Conservation (phyloP, 2,113 vertebrate genomes). For the Hydrolagus affinis region DNA sequence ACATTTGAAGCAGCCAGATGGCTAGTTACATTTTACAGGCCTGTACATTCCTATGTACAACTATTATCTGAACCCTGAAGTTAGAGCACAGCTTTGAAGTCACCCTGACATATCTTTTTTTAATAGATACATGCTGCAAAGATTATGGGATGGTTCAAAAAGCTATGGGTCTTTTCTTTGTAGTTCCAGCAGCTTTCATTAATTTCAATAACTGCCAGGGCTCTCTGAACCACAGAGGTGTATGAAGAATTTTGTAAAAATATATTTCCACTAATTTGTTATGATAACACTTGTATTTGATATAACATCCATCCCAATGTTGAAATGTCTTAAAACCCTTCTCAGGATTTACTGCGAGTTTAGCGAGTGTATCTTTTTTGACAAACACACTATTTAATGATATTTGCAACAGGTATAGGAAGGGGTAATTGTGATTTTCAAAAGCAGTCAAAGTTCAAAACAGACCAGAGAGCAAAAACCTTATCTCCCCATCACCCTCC, state of each 20-base stretch:
- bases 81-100: background rate
- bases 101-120: background rate
- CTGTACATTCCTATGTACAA: background rate
- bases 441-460: no score
- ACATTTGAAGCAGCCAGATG: background rate
- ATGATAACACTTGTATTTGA: no score
- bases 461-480: no score
- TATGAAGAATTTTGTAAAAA: background rate
- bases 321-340: no score
- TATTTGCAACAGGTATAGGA: no score
- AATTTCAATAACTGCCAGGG: background rate
- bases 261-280: no score
- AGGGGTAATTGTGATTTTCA: no score
- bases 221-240: background rate
- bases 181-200: background rate
- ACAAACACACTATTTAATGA: no score
- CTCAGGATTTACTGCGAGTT: no score
- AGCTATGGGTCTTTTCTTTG: background rate
- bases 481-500: no score
- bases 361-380: no score
- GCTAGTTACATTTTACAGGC: background rate
- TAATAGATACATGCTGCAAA: background rate
- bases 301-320: no score
- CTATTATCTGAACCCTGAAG: background rate
- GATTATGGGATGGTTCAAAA: background rate